Base-by-base conservation (phyloP, 2,113 vertebrate genomes). In the Mellivora capensis region DNA sequence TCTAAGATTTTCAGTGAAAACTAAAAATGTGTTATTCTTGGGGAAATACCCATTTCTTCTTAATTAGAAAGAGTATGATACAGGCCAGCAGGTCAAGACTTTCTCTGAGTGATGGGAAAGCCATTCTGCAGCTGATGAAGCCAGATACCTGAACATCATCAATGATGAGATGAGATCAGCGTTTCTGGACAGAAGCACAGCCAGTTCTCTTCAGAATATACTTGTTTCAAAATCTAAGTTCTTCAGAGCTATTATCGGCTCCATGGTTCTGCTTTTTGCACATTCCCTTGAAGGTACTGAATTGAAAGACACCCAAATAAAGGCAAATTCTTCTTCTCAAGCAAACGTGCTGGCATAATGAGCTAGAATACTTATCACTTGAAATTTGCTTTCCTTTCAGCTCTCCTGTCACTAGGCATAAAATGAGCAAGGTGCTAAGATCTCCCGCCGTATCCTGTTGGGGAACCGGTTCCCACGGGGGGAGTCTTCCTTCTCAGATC, bases 351-450 rank as follows among this genome's bases (percentile, higher is more conserved):
- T 76, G 81, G 29, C 34, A 8, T 85, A 95, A 94, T 80, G 81
- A 96, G 72, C 54, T 49, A n/a, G 94, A 57, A 20, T 97, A 97
- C 95, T 98, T 98, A 98, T 97, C 94, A 96, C 37, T 54, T 97
- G 96, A 87, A 98, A 98, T 97, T 76, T 97, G 96, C 98, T 98
- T 98, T 98, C 96, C 97, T 94, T 98, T 98, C 82, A 97, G 98
- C 96, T 94, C 90, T 80, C 0, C 0, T 64, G 96, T 98, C 97
- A 90, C 97, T 89, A 96, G 97, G 95, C 97, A 92, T 62, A 98
- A 97, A 98, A 97, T 2, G 47, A 98, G 96, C 80, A 93, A 93
- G 96, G 37, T 97, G 87, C 87, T 93, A 97, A 98, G 98, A 94
- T 97, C 97, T 98, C 81, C 95, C 96, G 97, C 97, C 93, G 89